Percentiles rank a stretch among this genome's conserved stretches.
Evolutionary conservation across 1,140 invertebrate species (phyloP).

Genomic region (Drosophila bocki): DNA sequence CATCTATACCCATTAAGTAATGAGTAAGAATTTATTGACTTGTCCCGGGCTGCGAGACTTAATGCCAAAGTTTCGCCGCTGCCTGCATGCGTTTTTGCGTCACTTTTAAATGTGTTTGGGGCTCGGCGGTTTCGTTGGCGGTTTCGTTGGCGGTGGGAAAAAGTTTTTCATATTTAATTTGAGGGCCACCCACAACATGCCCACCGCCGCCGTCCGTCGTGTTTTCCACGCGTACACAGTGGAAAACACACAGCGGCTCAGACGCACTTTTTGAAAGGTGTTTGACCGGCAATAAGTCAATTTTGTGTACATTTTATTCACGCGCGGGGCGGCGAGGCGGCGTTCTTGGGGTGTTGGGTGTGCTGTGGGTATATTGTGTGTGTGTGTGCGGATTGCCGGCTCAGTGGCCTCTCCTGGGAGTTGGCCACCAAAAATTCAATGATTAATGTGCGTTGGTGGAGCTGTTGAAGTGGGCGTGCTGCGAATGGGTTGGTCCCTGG

Average conservation of each 20-base stretch:
- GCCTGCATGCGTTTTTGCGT: constrained; percentile 61
- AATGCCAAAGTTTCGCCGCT: constrained; percentile 62
- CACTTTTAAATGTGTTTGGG: constrained; percentile 67
- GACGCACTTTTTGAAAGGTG: constrained; percentile 72
- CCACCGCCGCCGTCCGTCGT: not conserved
- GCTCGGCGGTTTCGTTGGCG: constrained; percentile 47
- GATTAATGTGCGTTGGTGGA: constrained; percentile 76
- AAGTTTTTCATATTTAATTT: constrained; percentile 83
- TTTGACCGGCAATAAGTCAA: constrained; percentile 84
- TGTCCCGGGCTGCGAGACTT: constrained; percentile 45
- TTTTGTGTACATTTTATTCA: constrained; percentile 82
- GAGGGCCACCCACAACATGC: constrained; percentile 35
- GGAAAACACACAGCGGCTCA: constrained; percentile 42
- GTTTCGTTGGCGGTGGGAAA: constrained; percentile 32
- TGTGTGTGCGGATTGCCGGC: constrained; percentile 22
- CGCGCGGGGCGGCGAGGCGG: constrained; percentile 29
- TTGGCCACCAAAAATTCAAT: constrained; percentile 82
- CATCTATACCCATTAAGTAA: constrained; percentile 37
- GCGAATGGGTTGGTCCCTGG: constrained; percentile 65
- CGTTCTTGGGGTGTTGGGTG: constrained; percentile 7
- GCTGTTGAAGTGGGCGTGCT: constrained; percentile 70
- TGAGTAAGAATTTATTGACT: constrained; percentile 59
- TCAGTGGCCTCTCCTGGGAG: constrained; percentile 62
- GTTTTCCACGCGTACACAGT: constrained; percentile 37
- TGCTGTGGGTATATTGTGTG: constrained; percentile 10